A percentile compares a stretch with the other conserved stretches of the same genome.
These are phyloP conservation scores for Caenorhabditis tropicalis DNA, from an alignment of 1,140 invertebrate species.

Conservation along the genomic window DNA sequence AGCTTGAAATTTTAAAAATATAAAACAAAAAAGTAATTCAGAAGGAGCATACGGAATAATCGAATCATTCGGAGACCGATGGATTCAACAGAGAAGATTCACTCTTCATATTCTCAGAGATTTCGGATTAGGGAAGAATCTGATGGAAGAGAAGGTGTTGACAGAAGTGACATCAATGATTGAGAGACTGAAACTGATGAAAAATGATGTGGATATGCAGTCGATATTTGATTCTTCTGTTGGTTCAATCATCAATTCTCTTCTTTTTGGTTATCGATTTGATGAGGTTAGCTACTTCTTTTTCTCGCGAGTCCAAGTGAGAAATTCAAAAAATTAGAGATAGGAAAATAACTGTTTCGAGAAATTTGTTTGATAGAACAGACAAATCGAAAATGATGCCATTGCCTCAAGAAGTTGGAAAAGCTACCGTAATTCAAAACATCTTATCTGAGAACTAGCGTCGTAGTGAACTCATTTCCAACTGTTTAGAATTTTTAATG, in stretches of 20 bases:
- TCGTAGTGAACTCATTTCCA: no score
- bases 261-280: slow-evolving; percentile 7
- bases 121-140: slow-evolving; percentile 29
- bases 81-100: slow-evolving; percentile 23
- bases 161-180: slow-evolving; percentile 6
- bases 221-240: background rate
- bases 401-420: no score
- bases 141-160: slow-evolving; percentile 15
- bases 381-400: no score
- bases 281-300: slow-evolving; percentile 12
- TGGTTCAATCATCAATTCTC: background rate
- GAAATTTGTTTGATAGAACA: background rate
- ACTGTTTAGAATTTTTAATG: no score
- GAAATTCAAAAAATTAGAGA: no score
- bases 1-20: background rate
- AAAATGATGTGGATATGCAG: background rate
- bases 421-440: no score
- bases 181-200: background rate
- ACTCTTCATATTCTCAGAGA: background rate
- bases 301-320: no score
- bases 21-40: background rate
- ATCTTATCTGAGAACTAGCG: no score
- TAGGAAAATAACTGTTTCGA: no score
- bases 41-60: background rate
- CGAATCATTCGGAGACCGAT: background rate